Percentiles rank a stretch among this genome's conserved stretches.
Conservation (phyloP, 2,797 vertebrate species). For the Falco rusticolus region DNA sequence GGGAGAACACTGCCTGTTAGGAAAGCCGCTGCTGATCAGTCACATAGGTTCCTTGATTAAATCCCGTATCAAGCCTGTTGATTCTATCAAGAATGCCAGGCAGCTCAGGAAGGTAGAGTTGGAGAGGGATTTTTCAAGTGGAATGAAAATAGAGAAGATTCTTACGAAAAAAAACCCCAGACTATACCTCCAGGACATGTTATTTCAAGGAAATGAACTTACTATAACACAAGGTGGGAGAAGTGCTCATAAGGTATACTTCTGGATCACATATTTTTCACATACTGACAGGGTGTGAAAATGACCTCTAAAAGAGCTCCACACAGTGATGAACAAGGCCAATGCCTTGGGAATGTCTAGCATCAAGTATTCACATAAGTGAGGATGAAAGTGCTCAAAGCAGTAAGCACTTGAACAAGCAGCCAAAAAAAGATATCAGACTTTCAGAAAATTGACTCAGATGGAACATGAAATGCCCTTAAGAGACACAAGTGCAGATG, state of each 20-base stretch:
- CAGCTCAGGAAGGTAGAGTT: not conserved
- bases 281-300: not conserved
- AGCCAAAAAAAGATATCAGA: constrained; percentile 22
- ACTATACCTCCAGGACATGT: not conserved
- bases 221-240: not conserved
- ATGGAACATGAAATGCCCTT: constrained; percentile 27
- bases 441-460: not conserved
- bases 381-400: constrained; percentile 3
- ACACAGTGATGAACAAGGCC: not conserved
- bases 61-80: not conserved
- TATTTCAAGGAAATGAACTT: constrained; percentile 9
- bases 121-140: not conserved
- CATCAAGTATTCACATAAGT: not conserved
- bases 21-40: not conserved
- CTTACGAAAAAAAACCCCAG: not conserved
- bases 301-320: constrained; percentile 26
- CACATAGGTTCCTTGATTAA: not conserved
- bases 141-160: not conserved
- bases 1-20: not conserved
- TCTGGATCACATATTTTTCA: not conserved
- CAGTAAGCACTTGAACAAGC: constrained; percentile 8
- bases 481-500: constrained; percentile 9
- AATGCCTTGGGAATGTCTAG: not conserved
- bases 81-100: not conserved
- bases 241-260: not conserved